Evolutionary conservation across 2,888 invertebrate species (phyloP).

Genomic region (Apodemia zela): DNA sequence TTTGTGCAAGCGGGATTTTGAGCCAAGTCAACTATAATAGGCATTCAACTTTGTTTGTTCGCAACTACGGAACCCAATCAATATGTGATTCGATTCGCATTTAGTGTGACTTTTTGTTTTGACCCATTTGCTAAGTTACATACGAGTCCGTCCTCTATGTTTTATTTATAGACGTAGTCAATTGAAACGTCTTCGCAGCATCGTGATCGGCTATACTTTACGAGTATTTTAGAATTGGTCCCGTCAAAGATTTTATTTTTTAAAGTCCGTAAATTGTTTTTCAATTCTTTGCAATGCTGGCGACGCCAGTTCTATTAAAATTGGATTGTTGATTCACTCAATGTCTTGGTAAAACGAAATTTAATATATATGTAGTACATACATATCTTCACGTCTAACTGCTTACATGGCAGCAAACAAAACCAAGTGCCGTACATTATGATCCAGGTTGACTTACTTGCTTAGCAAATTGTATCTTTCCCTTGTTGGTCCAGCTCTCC

Average conservation of each 20-base stretch:
- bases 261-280: background rate
- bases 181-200: constrained; percentile 21
- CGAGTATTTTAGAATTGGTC: constrained; percentile 18
- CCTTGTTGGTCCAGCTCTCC: too few species aligned
- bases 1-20: too few species aligned
- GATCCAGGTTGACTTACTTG: too few species aligned
- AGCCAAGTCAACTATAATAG: too few species aligned
- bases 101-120: constrained; percentile 37
- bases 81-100: background rate
- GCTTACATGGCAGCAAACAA: background rate
- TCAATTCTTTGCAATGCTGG: background rate
- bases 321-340: background rate
- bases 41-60: too few species aligned
- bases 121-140: constrained; percentile 40
- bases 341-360: background rate
- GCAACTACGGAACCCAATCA: background rate
- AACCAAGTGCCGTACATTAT: background rate
- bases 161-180: constrained; percentile 37
- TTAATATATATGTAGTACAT: background rate
- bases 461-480: too few species aligned
- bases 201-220: constrained; percentile 17
- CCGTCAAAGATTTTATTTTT: constrained; percentile 4
- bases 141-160: constrained; percentile 30
- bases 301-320: background rate
- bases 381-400: background rate